Percentiles rank a stretch among this genome's conserved stretches.
Conservation (phyloP, 2,888 invertebrate species). For the Platycheirus rosarum region DNA sequence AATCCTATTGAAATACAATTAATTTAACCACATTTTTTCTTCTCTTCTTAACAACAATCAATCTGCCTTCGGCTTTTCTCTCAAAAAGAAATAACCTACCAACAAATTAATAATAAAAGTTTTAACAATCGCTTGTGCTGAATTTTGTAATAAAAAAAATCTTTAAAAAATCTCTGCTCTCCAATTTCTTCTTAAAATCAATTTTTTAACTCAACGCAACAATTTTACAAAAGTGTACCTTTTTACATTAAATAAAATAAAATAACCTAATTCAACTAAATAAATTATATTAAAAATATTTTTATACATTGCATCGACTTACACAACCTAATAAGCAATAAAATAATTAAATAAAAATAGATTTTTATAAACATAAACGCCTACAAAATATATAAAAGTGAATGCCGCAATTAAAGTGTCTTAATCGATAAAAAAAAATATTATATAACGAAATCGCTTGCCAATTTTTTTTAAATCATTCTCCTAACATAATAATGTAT, state of each 20-base stretch:
- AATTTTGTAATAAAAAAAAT: slow-evolving; percentile 25
- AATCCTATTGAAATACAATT: neutral
- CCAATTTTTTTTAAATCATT: slow-evolving; percentile 45
- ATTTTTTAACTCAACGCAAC: slow-evolving; percentile 1
- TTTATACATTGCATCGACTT: slow-evolving; percentile 49
- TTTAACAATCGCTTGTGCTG: slow-evolving; percentile 72
- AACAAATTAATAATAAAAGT: slow-evolving; percentile 19
- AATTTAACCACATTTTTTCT: neutral
- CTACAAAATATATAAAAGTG: slow-evolving; percentile 54
- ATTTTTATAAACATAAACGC: slow-evolving; percentile 40
- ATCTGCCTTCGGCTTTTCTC: slow-evolving; percentile 47
- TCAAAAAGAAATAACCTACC: slow-evolving; percentile 7
- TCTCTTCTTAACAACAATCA: slow-evolving; percentile 50
- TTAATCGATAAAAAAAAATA: slow-evolving; percentile 45
- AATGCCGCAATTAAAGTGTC: slow-evolving; percentile 72
- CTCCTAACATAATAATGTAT: slow-evolving; percentile 12
- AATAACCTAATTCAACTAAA: slow-evolving; percentile 54
- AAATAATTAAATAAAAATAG: slow-evolving; percentile 29
- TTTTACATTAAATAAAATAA: slow-evolving; percentile 59
- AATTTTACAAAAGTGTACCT: slow-evolving; percentile 77
- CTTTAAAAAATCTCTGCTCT: slow-evolving; percentile 15
- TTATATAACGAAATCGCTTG: slow-evolving; percentile 59
- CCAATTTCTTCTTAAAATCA: slow-evolving; percentile 16
- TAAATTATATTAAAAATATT: slow-evolving; percentile 32
- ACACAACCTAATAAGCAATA: slow-evolving; percentile 42